Conservation (phyloP, 2,113 vertebrate genomes). For the Parus major region DNA sequence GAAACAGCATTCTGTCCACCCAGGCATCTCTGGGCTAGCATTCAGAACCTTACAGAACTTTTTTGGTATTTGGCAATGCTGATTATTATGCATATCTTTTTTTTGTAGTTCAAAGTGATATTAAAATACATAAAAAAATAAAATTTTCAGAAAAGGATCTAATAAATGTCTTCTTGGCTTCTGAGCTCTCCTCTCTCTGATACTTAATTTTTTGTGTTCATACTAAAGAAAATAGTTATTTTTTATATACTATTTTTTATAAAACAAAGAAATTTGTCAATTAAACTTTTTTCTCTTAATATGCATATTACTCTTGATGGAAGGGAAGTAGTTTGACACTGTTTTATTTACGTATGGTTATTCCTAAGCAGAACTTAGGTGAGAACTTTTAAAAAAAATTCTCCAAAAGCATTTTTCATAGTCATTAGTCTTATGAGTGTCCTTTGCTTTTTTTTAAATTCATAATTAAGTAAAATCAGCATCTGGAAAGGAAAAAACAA, state of each 20-base stretch:
- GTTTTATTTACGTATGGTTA: neutral
- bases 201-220: neutral
- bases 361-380: neutral
- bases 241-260: neutral
- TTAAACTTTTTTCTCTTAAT: neutral
- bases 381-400: neutral
- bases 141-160: neutral
- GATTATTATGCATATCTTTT: neutral
- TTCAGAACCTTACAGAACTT: fast-evolving
- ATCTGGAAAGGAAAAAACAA: neutral
- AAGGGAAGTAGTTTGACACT: neutral
- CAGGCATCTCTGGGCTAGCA: neutral
- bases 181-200: neutral
- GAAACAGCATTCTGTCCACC: neutral
- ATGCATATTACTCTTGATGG: fast-evolving
- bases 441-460: neutral
- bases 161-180: neutral
- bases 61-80: neutral
- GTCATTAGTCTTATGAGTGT: neutral
- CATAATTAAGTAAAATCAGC: neutral
- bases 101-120: neutral
- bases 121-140: neutral
- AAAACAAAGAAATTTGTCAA: neutral
- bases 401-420: neutral
- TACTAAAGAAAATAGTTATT: neutral